These are phyloP conservation scores for Meriones unguiculatus DNA, from an alignment of 2,113 vertebrate species.

Conservation along the genomic window DNA sequence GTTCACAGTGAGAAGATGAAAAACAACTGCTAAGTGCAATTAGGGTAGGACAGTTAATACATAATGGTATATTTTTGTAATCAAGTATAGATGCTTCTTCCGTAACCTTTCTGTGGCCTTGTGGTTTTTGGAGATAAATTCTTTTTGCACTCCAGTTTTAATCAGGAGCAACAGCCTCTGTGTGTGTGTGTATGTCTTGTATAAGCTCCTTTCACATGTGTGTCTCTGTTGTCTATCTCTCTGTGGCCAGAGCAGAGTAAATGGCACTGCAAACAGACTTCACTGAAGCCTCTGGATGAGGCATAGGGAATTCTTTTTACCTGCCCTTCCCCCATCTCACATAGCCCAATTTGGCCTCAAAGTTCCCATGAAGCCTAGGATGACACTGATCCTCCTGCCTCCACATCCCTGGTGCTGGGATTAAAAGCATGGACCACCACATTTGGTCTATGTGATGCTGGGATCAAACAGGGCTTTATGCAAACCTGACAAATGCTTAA, in stretches of 20 bases:
- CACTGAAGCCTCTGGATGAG: constrained; percentile 34
- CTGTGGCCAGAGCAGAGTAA: neutral
- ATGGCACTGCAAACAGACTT: neutral
- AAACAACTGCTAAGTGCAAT: constrained; percentile 73
- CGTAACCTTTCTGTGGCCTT: constrained; percentile 84
- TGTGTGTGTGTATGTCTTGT: neutral
- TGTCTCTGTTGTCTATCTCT: rapidly evolving
- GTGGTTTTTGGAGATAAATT: constrained; percentile 83
- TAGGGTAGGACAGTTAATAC: constrained; percentile 75
- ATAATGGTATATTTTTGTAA: constrained; percentile 83
- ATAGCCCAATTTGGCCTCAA: neutral
- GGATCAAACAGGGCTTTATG: neutral
- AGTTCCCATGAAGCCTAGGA: neutral
- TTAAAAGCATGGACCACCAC: neutral
- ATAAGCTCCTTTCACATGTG: neutral
- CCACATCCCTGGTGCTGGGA: neutral
- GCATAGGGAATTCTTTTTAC: neutral
- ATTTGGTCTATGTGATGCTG: neutral
- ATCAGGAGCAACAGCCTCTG: constrained; percentile 69
- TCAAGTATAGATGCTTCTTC: constrained; percentile 77
- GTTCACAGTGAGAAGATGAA: constrained; percentile 54
- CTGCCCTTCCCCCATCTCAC: neutral
- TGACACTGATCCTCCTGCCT: neutral
- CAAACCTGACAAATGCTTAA: neutral
- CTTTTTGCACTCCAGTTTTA: constrained; percentile 82